These are phyloP conservation scores for Temnothorax unifasciatus DNA, from an alignment of 2,888 invertebrate genomes.

Conservation along the genomic window DNA sequence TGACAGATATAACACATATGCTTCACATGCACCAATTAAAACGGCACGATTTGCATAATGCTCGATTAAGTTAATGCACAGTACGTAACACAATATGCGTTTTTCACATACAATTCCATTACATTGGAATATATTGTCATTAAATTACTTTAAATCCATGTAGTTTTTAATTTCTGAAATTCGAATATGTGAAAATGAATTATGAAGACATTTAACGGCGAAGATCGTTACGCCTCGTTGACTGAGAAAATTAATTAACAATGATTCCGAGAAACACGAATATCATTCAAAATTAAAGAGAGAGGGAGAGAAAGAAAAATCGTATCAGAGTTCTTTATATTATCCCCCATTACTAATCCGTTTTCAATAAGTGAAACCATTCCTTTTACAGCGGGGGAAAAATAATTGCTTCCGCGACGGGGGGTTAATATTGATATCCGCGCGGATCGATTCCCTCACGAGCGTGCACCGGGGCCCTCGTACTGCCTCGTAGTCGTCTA, in stretches of 20 bases:
- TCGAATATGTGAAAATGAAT: not conserved
- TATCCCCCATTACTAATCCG: conserved; percentile 18
- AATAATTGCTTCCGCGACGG: conserved; percentile 34
- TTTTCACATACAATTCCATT: not conserved
- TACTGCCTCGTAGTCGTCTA: conserved; percentile 25
- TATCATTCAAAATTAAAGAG: not conserved
- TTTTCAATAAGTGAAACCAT: conserved; percentile 36
- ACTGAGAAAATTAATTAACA: not conserved
- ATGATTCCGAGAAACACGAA: not conserved
- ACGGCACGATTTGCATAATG: not conserved
- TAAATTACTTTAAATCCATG: not conserved
- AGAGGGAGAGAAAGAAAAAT: not conserved
- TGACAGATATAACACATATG: too few species aligned
- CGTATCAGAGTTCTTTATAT: not conserved
- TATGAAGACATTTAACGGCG: too few species aligned
- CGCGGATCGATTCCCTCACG: conserved; percentile 30
- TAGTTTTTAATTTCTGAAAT: not conserved
- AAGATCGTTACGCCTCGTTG: not conserved
- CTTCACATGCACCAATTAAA: not conserved
- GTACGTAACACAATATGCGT: not conserved
- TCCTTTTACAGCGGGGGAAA: not conserved
- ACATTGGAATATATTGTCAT: not conserved
- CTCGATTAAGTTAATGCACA: not conserved
- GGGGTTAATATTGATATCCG: conserved; percentile 42
- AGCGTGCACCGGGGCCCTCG: not conserved